Base-by-base conservation (phyloP, 2,113 vertebrate genomes). In the Gymnorhina tibicen region DNA sequence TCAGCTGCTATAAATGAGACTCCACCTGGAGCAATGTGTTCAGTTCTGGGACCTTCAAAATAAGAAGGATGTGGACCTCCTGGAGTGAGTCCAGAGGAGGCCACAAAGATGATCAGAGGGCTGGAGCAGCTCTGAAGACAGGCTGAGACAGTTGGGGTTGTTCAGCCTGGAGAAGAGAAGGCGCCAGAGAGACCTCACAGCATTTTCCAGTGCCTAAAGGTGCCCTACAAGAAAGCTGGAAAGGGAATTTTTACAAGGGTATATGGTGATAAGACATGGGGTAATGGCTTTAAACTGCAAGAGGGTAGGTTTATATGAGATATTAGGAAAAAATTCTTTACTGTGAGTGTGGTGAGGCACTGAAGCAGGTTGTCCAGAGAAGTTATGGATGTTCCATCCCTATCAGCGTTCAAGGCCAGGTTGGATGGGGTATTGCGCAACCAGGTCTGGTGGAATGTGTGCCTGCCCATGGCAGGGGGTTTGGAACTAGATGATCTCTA, bases 11-110 rank as follows among this genome's bases (percentile, higher is more conserved):
- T 39, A 44, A 73, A 83, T 74, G 26, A 67, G 42, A 76, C 26
- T 56, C 19, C 21, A 35, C 21, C 10, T 22, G 32, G 23, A 76
- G 44, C 37, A 32, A 42, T 32, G 35, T 32, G 35, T 42, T 42
- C 16, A 59, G 0, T 42, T 50, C 62, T 59, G 37, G 13, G 26
- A 67, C 17, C 16, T 76, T 35, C 44, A 50, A 67, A 41, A 50
- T 42, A 86, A 42, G n/a, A 74, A 75, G 13, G 20, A 66, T 41
- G 4, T 49, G 19, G n/a, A 35, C 20, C 13, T 58, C 20, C 30
- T 85, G 49, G 12, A n/a, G 17, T 0, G 0, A 49, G 44, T 67
- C 11, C 26, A 32, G 32, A 35, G 20, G 32, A 76, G 17, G 21
- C 44, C 32, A 50, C 16, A 50, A 42, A 58, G 52, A 42, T 50